Base-by-base conservation (phyloP, 2,797 vertebrate genomes). In the Vespertilio murinus region DNA sequence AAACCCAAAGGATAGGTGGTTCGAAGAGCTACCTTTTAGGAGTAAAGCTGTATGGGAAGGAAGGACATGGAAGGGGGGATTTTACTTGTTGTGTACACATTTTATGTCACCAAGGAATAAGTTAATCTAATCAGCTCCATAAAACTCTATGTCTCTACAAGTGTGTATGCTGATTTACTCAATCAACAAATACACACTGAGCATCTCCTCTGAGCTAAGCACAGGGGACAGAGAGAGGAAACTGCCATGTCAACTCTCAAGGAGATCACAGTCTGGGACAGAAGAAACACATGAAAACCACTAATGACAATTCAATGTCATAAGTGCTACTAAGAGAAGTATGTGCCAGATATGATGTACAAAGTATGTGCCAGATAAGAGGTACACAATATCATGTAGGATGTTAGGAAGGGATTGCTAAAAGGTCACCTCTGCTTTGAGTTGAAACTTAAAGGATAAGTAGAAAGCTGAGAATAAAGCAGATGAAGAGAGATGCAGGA, bases 361-460 rank as follows among this genome's bases (percentile, higher is more conserved):
- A 84, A 12, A 40, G 18, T 54, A 8, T 64, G 30, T 65, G 35
- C 38, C 49, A 85, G 42, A 28, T 59, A 84, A 75, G 45, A 64
- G 1, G 47, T 71, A 61, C 42, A 28, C 35, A 49, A 47, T 10
- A 61, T 13, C 1, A 0, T 47, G 61, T 12, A 56, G 10, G 18
- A 30, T 61, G 1, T 70, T 47, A 77, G 17, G 40, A 69, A 69
- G 23, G 35, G 56, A 73, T 1, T 56, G 30, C 30, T 54, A 22
- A 92, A 90, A 94, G 67, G 47, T 92, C n/a, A 95, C 30, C 91
- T 86, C 65, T 77, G 74, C 45, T 85, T 79, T 75, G 47, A 89
- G 30, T 70, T 71, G 61, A 90, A 71, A 97, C 33, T 78, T 92
- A 77, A 93, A 54, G n/a, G n/a, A 79, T 20, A 87, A 74, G 56